Evolutionary conservation across 2,797 vertebrate species (phyloP).

Genomic region (Syngnathus rostellatus): DNA sequence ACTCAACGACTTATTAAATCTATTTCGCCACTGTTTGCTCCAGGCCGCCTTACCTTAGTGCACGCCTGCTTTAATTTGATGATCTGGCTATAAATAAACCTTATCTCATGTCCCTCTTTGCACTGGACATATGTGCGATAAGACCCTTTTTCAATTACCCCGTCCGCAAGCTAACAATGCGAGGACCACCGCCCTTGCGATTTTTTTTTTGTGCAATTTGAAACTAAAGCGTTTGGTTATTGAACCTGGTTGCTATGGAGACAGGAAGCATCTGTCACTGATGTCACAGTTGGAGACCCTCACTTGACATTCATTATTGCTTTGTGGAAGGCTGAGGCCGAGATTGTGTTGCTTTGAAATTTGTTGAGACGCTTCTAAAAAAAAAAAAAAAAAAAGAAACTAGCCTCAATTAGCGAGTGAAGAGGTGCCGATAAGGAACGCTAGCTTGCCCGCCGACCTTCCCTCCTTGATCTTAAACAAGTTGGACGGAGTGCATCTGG

Average conservation of each 20-base stretch:
- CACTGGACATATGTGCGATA: constrained; percentile 6
- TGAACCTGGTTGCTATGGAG: not conserved
- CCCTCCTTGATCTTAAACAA: constrained; percentile 35
- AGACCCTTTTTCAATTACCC: not conserved
- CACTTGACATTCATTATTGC: not conserved
- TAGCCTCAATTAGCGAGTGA: not conserved
- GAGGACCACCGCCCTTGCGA: not conserved
- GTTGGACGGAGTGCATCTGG: constrained; percentile 29
- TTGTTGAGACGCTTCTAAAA: not conserved
- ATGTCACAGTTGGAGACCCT: not conserved
- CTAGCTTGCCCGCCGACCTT: constrained; percentile 29
- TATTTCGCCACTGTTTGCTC: not conserved
- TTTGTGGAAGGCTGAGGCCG: not conserved
- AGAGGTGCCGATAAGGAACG: not conserved
- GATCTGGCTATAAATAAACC: constrained; percentile 5
- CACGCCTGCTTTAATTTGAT: constrained; percentile 4
- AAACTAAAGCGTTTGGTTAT: not conserved
- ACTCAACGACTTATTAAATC: not conserved
- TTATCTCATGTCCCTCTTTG: constrained; percentile 4
- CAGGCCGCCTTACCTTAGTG: not conserved
- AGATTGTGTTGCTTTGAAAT: not conserved
- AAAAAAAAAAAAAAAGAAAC: not conserved
- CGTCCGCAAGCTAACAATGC: not conserved
- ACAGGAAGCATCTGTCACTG: not conserved
- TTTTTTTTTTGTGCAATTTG: not conserved